Evolutionary conservation across 2,113 vertebrate genomes (phyloP), one percentile per base, ranked within the genome.

Genomic region (Triplophysa dalaica): DNA sequence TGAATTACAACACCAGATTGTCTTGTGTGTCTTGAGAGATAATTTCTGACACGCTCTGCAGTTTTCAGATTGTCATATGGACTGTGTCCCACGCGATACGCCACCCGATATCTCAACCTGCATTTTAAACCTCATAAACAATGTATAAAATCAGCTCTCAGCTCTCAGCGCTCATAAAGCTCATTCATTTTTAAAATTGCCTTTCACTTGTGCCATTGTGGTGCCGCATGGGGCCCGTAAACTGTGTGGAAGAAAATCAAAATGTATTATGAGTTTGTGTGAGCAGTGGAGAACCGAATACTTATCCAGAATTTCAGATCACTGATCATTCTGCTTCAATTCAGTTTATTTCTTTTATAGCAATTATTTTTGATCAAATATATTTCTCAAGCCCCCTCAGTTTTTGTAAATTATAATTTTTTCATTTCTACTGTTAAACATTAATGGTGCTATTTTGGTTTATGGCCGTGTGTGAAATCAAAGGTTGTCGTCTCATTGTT

Each of bases 81-180:
- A 76, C 41, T 62, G 17, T 75, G 60, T 33, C 41, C 45, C 33
- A 61, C 4, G 4, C 21, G 7, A 52, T 33, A 14, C 8, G 45
- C 38, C 66, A 76, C 45, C 8, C 1, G 45, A 76, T 65, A 43
- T 41, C n/a, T 26, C 72, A 0, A 22, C 41, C 22, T 52, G 45
- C 61, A 29, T 76, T 64, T 65, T 76, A 52, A 65, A 76, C 60
- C 75, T 76, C 29, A 72, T 80, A 73, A 65, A 72, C 68, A 73
- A 63, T 80, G 73, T 54, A 63, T 73, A 61, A 14, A 61, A 29
- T 76, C 10, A 76, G 74, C 74, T 38, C 45, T 76, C 10, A 76
- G 74, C 74, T 38, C 45, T 76, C 64, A 76, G 74, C 8, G 10
- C 24, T 65, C 65, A 76, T 65, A 45, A 76, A 24, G 16, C 11